Conservation (phyloP, 2,888 invertebrate genomes). For the Melitaea athalia region DNA sequence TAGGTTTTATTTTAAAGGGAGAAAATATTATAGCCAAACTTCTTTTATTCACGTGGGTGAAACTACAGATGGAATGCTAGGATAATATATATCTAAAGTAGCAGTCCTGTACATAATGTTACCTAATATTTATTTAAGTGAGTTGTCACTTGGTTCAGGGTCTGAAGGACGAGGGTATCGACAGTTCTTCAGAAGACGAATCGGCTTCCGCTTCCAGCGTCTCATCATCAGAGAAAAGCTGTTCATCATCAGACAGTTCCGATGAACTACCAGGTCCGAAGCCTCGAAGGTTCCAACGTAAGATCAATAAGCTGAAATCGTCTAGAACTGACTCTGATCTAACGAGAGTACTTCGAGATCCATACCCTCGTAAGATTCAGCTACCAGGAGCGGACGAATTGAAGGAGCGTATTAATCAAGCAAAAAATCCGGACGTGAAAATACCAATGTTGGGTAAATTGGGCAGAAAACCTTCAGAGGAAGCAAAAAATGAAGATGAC, state of each 20-base stretch:
- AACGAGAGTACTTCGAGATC: conserved; percentile 57
- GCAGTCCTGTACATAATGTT: background rate
- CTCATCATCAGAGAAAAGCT: conserved; percentile 77
- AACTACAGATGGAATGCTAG: too few relatives aligned
- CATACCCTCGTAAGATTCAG: conserved; percentile 55
- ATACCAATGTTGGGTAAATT: conserved; percentile 67
- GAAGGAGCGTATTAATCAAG: conserved; percentile 58
- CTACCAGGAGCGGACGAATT: conserved; percentile 58
- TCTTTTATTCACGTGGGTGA: too few relatives aligned
- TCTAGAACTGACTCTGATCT: conserved; percentile 77
- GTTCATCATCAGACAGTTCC: conserved; percentile 74
- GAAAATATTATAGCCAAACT: too few relatives aligned
- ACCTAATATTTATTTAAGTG: background rate
- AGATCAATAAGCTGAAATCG: conserved; percentile 70
- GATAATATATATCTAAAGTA: background rate
- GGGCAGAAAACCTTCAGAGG: conserved; percentile 64
- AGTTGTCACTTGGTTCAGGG: conserved; percentile 58
- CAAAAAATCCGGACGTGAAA: conserved; percentile 64
- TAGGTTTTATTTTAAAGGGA: too few relatives aligned
- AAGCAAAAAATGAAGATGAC: conserved; percentile 63
- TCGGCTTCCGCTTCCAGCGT: conserved; percentile 70
- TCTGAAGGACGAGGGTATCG: conserved; percentile 79
- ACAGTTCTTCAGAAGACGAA: conserved; percentile 79
- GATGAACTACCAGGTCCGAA: conserved; percentile 69
- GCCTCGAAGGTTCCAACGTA: conserved; percentile 66